A percentile compares a stretch with the other conserved stretches of the same genome.
These are phyloP conservation scores for Galemys pyrenaicus DNA, from an alignment of 2,113 vertebrate species.

Conservation along the genomic window DNA sequence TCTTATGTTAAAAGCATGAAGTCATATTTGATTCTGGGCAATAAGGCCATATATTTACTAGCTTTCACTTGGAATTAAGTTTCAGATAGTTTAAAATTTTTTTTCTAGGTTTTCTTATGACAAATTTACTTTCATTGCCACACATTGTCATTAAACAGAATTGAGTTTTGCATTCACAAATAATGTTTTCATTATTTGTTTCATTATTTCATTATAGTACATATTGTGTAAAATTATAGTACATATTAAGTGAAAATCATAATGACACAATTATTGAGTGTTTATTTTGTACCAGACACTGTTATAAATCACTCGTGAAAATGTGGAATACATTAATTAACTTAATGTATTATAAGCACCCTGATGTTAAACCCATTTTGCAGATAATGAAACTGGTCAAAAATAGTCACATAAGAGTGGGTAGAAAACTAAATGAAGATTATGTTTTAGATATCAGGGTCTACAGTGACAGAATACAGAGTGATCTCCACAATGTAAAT, in stretches of 20 bases:
- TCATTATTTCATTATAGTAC: too few relatives aligned
- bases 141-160: not conserved
- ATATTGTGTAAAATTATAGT: too few relatives aligned
- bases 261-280: not conserved
- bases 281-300: not conserved
- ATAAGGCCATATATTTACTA: not conserved
- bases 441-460: not conserved
- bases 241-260: not conserved
- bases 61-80: constrained; percentile 38
- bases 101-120: constrained; percentile 26
- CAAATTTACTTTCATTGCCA: constrained; percentile 14
- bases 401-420: not conserved
- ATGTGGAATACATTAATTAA: not conserved
- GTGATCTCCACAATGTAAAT: not conserved
- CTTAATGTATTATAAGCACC: not conserved
- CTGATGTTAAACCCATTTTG: not conserved
- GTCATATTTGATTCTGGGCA: not conserved
- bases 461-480: not conserved
- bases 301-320: not conserved
- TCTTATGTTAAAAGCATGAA: constrained; percentile 37
- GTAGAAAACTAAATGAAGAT: not conserved
- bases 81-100: not conserved
- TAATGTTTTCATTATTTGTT: constrained; percentile 9
- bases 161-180: not conserved
- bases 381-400: not conserved